Base-by-base conservation (phyloP, 2,797 vertebrate species). In the Etheostoma perlongum region DNA sequence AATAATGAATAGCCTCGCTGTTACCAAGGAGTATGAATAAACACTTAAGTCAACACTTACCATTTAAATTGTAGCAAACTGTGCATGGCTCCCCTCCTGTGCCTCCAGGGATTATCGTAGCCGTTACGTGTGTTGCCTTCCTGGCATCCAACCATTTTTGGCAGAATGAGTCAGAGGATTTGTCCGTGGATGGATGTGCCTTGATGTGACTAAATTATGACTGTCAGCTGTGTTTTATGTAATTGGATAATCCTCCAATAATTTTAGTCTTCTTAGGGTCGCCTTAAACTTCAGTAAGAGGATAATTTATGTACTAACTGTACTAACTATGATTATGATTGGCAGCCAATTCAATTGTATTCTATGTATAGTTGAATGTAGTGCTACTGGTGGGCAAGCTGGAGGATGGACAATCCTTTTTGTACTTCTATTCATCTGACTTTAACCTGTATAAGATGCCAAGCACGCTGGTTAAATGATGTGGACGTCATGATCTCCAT, bases 141-240 rank as follows among this genome's bases (percentile, higher is more conserved):
- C 70, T 80, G 67, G 79, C 79, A 86, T 65, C 49, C 44, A 27
- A 14, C 78, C 81, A 75, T 72, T 78, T 86, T 76, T 81, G 81
- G 69, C 62, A 65, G 75, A 74, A 84, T 78, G 84, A 85, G 44
- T 82, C 82, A 74, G 67, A 81, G 87, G 66, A 74, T 85, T 76
- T 58, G 62, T 82, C 30, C 5, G 10, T n/a, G 64, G 65, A 77
- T 61, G 52, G 54, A 72, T 61, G 25, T 1, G 73, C 85, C 90
- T 86, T 88, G 76, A 90, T 89, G 81, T 58, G 36, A 65, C 77
- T 58, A 61, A 76, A 87, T 79, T 67, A 48, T 81, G 76, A 88
- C 78, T 83, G 86, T 75, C 85, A 87, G 89, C 85, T 85, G 82
- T 59, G 80, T 79, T 73, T 67, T 59, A 78, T 12, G 0, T 86